Percentiles rank a stretch among this genome's conserved stretches.
Evolutionary conservation across 2,888 invertebrate species (phyloP).

Genomic region (Drosophila paranaensis): DNA sequence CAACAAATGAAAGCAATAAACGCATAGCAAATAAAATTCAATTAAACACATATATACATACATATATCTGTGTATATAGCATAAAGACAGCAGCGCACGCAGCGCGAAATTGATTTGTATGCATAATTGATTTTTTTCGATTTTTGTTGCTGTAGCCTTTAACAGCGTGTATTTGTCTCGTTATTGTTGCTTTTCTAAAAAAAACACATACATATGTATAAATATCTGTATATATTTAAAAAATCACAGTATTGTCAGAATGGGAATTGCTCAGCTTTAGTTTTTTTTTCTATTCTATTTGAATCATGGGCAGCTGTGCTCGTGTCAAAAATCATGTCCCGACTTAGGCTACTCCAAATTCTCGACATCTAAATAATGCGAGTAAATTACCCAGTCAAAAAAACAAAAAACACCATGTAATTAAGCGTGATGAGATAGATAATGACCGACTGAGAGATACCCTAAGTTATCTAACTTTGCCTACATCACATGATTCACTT

Average conservation of each 20-base stretch:
- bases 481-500: background rate
- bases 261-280: slow-evolving; percentile 30
- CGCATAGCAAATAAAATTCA: background rate
- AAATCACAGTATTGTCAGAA: slow-evolving; percentile 44
- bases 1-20: slow-evolving; percentile 38
- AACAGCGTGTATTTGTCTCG: slow-evolving; percentile 41
- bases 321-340: slow-evolving; percentile 4
- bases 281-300: slow-evolving; percentile 10
- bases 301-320: slow-evolving; percentile 1
- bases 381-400: slow-evolving; percentile 24
- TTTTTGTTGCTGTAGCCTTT: slow-evolving; percentile 55
- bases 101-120: slow-evolving; percentile 66
- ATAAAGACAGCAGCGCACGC: slow-evolving; percentile 51
- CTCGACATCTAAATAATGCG: slow-evolving; percentile 22
- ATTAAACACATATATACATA: background rate
- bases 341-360: slow-evolving; percentile 6
- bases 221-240: background rate
- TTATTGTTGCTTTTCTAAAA: slow-evolving; percentile 17
- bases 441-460: background rate
- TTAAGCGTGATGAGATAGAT: background rate
- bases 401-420: background rate
- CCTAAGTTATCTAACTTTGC: background rate
- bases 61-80: background rate
- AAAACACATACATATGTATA: background rate
- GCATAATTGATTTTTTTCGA: slow-evolving; percentile 74